These are phyloP conservation scores for Brachionus asplanchnoidis DNA, from an alignment of 1,140 invertebrate genomes.

Conservation along the genomic window DNA sequence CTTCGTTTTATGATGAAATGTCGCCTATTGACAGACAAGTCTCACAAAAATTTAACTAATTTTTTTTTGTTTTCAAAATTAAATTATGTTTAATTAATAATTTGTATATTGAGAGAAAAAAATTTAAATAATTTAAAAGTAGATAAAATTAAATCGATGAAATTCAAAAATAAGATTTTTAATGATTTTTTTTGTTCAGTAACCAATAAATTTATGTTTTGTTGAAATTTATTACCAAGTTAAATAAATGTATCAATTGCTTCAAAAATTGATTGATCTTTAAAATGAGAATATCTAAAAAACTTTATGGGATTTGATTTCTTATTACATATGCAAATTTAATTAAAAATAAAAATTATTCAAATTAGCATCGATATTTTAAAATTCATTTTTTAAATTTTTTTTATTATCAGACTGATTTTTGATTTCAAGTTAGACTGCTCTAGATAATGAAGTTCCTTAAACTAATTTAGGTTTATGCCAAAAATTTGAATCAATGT, in stretches of 20 bases:
- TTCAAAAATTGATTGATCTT: neutral
- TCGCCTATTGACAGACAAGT: slow-evolving; percentile 34
- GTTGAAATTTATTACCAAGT: neutral
- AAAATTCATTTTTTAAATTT: neutral
- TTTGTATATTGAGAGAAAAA: neutral
- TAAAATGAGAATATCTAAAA: neutral
- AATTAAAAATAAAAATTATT: neutral
- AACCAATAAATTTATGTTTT: no score
- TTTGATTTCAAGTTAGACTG: no score
- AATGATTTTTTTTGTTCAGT: no score
- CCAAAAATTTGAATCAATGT: neutral
- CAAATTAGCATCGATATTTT: neutral
- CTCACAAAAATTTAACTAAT: slow-evolving; percentile 23
- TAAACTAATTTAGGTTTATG: no score
- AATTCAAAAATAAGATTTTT: no score
- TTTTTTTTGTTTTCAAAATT: neutral
- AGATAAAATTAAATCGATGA: no score
- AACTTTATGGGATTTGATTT: neutral
- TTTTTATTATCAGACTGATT: no score
- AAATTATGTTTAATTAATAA: neutral
- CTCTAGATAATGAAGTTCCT: no score
- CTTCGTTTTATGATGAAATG: slow-evolving; percentile 18
- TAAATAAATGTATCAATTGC: neutral
- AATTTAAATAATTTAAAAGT: no score
- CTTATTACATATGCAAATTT: neutral